Evolutionary conservation across 2,888 invertebrate genomes (phyloP), one percentile per base, ranked within the genome.

Genomic region (Corythucha ciliata): DNA sequence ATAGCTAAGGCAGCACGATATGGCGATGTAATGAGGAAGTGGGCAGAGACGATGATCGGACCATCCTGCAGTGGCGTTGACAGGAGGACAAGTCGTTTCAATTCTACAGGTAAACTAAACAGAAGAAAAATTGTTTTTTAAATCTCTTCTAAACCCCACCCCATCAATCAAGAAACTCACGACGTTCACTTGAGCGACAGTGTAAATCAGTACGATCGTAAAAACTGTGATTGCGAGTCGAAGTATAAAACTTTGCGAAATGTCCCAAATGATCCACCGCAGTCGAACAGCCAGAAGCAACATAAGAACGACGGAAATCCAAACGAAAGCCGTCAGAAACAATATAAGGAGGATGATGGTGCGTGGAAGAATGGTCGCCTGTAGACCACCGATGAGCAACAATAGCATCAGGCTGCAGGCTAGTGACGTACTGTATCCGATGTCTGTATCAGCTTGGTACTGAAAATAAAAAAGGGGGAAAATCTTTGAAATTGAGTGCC

Each of bases 161-260:
- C 10, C 12, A 12, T 29, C 10, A 12, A 10, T 29, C 29, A 29
- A 29, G 10, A 10, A 12, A 78, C 87, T 78, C 73, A 91, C 90
- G 74, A 90, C 87, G 75, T 92, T 92, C 55, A 90, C 87, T 73
- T 91, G 90, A 44, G 88, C 87, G 57, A 90, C 87, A 41, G 88
- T 83, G 67, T 90, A 90, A 27, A 90, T 80, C 52, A 91, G 73
- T 8, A 90, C 78, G 54, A 90, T 82, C 2, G 90, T 89, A 62
- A 90, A 87, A 16, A 88, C 81, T 4, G 89, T 88, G 22, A 91
- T 84, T 47, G 88, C 86, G 62, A 90, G 75, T 56, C 91, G 76
- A 33, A 91, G 70, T 1, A 83, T 78, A 60, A 88, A 87, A 52
- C 86, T 86, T 62, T 84, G 79, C 2, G 87, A 83, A 41, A 91